phyloP scores from a whole-genome alignment of 1,140 invertebrate species.

The Papilio polytes region DNA sequence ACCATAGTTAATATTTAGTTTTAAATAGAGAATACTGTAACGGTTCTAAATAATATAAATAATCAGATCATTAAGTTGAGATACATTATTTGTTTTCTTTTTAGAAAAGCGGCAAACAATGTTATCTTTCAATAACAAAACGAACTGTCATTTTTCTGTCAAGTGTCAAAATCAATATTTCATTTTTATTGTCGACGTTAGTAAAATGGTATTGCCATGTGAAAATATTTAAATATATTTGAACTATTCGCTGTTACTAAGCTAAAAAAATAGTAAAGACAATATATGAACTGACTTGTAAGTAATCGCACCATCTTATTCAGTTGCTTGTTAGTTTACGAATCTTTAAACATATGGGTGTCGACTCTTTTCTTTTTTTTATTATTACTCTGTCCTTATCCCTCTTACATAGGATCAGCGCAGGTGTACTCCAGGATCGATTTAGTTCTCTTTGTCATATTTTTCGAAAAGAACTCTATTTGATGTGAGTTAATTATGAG shows the following conservation, averaged over 20 bases:
- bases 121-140: slow-evolving; percentile 27
- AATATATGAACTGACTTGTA: not conserved
- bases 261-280: not conserved
- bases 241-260: not conserved
- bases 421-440: too few relatives aligned
- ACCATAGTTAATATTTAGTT: slow-evolving; percentile 75
- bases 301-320: too few relatives aligned
- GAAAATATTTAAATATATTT: not conserved
- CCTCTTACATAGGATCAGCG: too few relatives aligned
- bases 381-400: too few relatives aligned
- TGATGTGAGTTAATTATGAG: not conserved
- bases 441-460: too few relatives aligned
- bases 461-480: too few relatives aligned
- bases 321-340: too few relatives aligned
- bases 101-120: slow-evolving; percentile 14
- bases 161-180: slow-evolving; percentile 1
- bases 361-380: too few relatives aligned
- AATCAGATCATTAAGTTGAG: slow-evolving; percentile 20
- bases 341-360: too few relatives aligned
- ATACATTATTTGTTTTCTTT: slow-evolving; percentile 21
- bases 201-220: not conserved
- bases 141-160: not conserved
- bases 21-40: slow-evolving; percentile 48
- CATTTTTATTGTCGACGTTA: not conserved
- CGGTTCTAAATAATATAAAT: slow-evolving; percentile 5